Evolutionary conservation across 2,888 invertebrate genomes (phyloP), one percentile per base, ranked within the genome.

Genomic region (Patella pellucida): DNA sequence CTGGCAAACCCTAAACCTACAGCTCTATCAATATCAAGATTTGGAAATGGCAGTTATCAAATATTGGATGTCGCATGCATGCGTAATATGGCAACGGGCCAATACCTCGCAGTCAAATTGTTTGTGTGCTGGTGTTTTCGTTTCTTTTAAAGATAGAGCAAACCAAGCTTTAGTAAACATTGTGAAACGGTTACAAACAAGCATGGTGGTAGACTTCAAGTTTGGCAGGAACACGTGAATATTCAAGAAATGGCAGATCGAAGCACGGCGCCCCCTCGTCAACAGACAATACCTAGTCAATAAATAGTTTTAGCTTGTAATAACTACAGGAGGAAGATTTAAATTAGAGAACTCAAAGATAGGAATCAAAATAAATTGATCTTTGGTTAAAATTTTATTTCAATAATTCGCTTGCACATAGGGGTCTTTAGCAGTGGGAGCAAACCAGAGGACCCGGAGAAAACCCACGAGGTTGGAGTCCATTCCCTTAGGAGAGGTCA

Each of bases 1-100:
- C 62, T 23, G 23, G 23, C 62, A 62, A 62, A 62, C 23, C 62
- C 23, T 19, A 23, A 62, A 62, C 16, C 62, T 62, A 62, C 62
- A 19, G 19, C 15, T 23, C 14, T 62, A 62, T 62, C 62, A 62
- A 62, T 62, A 62, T 62, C 62, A 62, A n/a, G 23, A 62, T 62
- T 62, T 62, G 23, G 19, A 23, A 12, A 23, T 23, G 62, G 23
- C 62, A 62, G 11, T 62, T 23, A 23, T 11, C 62, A 62, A 62
- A 62, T 62, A 62, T 62, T 62, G 62, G 62, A 23, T 62, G 62
- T 62, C 62, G 23, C 62, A 62, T 62, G 19, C 62, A 62, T 11
- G 62, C 19, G 19, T 62, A 62, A 62, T 62, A 19, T 62, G 62
- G 62, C 62, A 3, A 62, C 4, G 3, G 2, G 62, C 62, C 62